Evolutionary conservation across 2,797 vertebrate genomes (phyloP).

Genomic region (Naso thynnoides): DNA sequence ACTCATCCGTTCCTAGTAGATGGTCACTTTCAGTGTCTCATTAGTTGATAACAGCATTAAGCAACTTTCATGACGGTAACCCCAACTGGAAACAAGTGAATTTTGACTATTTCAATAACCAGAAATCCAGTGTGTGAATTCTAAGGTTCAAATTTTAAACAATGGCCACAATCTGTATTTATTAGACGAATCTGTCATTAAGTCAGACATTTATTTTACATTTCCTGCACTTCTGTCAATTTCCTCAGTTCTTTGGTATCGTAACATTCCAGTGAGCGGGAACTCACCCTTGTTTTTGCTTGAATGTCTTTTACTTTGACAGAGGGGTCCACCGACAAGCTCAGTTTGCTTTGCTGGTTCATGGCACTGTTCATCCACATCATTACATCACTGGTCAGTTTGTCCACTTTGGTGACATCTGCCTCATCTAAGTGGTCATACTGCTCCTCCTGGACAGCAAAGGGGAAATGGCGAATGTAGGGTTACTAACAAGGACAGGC

Average conservation of each 20-base stretch:
- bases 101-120: background rate
- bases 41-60: background rate
- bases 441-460: slow-evolving; percentile 89
- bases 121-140: background rate
- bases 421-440: slow-evolving; percentile 95
- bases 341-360: slow-evolving; percentile 96
- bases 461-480: background rate
- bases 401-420: slow-evolving; percentile 93
- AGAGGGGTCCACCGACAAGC: slow-evolving; percentile 88
- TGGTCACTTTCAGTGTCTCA: background rate
- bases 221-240: background rate
- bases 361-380: slow-evolving; percentile 98
- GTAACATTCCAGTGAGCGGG: background rate
- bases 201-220: background rate
- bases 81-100: background rate
- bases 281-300: slow-evolving; percentile 92
- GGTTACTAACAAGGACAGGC: background rate
- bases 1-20: background rate
- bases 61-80: background rate
- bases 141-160: background rate
- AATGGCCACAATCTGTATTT: background rate
- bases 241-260: background rate
- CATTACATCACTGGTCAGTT: slow-evolving; percentile 90
- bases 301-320: slow-evolving; percentile 92
- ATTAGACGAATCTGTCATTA: background rate